These are phyloP conservation scores for Aptenodytes forsteri DNA, from an alignment of 2,113 vertebrate species.

Conservation along the genomic window DNA sequence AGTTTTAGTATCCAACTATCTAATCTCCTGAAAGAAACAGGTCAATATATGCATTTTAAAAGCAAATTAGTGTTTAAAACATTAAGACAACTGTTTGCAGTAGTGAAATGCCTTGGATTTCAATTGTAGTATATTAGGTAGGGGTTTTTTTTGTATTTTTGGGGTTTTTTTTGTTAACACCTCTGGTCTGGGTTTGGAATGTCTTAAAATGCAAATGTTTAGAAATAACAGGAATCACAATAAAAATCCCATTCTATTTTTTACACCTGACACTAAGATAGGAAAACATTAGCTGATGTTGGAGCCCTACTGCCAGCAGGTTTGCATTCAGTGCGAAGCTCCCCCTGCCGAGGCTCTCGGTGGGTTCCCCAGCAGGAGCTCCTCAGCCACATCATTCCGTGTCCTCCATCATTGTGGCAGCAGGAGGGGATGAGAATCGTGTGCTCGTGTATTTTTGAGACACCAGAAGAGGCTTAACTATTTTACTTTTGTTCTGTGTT, in stretches of 20 bases:
- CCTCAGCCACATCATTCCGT: neutral
- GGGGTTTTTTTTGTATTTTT: accelerated
- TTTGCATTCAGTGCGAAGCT: neutral
- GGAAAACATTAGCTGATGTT: neutral
- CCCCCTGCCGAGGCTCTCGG: accelerated
- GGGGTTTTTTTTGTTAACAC: neutral
- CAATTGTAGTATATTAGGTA: neutral
- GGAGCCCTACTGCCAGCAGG: neutral
- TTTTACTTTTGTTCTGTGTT: neutral
- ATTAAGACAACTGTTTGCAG: neutral
- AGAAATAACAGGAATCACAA: neutral
- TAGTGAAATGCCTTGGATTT: neutral
- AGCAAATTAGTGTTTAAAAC: neutral
- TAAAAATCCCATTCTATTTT: neutral
- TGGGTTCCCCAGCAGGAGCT: neutral
- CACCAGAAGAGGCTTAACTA: neutral
- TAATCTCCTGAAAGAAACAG: neutral
- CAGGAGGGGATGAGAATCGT: neutral
- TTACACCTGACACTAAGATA: neutral
- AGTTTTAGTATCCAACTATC: neutral
- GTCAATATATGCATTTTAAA: neutral
- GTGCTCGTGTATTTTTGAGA: neutral
- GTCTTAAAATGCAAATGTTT: neutral
- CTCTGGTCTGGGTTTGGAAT: neutral
- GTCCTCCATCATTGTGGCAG: neutral